Evolutionary conservation across 2,113 vertebrate species (phyloP), one percentile per base, ranked within the genome.

Genomic region (Psilopsiagon aymara): DNA sequence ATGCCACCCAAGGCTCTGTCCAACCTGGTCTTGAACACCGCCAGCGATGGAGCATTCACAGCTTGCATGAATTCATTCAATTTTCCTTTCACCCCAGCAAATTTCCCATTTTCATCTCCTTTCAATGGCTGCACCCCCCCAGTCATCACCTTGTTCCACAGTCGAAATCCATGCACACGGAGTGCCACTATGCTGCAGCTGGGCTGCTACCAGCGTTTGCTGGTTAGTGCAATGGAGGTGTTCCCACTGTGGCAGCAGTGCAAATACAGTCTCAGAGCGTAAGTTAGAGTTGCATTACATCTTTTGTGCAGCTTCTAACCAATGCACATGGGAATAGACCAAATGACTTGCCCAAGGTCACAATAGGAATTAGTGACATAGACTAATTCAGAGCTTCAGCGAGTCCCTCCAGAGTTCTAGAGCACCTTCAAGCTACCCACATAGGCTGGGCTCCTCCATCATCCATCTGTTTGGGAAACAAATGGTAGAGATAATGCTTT

Each of bases 81-180:
- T 82, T 82, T 75, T 84, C 69, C 37, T 86, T 92, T 51, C 5
- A 2, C 57, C 37, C 44, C 35, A 75, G 71, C 75, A 91, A 90
- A 62, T 21, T 44, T 64, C 29, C 17, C 13, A 39, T 31, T 76
- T 82, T 64, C 64, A 52, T 14, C 19, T 5, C 12, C 17, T 43
- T 87, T 37, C 5, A 4, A 17, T 7, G 13, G 13, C 28, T 62
- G 47, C 5, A 3, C 29, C 51, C 28, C 1, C 16, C 17, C 0
- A 0, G 35, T 62, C 28, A 6, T 59, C 66, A 44, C 33, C 35
- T 43, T 43, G 31, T 31, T 64, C 78, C 2, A 4, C 9, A 11
- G 5, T 15, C 23, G 53, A 76, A 82, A 68, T 25, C 23, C 71
- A 31, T 0, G 1, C 28, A 15, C 3, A 6, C 0, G 0, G 57